Evolutionary conservation across 2,113 vertebrate species (phyloP), one percentile per base, ranked within the genome.

Genomic region (Sylvilagus bachmani): DNA sequence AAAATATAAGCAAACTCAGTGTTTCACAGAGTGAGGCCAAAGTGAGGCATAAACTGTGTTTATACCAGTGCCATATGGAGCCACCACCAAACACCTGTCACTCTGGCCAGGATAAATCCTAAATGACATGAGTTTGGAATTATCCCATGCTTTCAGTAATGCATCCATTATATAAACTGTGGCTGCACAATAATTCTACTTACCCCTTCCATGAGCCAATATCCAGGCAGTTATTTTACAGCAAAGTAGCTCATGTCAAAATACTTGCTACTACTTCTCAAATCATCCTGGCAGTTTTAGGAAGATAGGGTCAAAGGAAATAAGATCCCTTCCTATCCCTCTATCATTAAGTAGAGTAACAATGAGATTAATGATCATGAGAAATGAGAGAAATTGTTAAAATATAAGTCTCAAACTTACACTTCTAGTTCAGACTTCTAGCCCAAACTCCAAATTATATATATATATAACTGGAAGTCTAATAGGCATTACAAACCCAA

Each of bases 201-300:
- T 89, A 96, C 27, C 75, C 74, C 77, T 81, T 64, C 82, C 55
- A 21, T n/a, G 90, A 89, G 74, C 84, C 79, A 92, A 5, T 79
- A 71, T 53, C 51, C 79, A 97, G 92, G 83, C 75, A 96, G 82
- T n/a, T 67, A 38, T 93, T 89, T 91, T 62, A 70, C 16, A 79
- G 70, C 55, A 95, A 86, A 96, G 33, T 58, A 94, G 69, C 29
- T 71, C 64, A 86, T 95, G 80, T 97, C 91, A 95, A 95, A 95
- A 93, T 74, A 90, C 44, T 44, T 44, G 66, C 55, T 87, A 36
- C 80, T 83, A 77, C 53, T 49, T 74, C 64, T 96, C 89, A 86
- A 87, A 79, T 89, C 86, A 86, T 80, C 61, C 89, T 95, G 86
- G 61, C 78, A 90, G 64, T 80, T 95, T 77, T 58, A 67, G 24